Evolutionary conservation across 2,888 invertebrate genomes (phyloP), one percentile per base, ranked within the genome.

Genomic region (Cryptophagus acutangulus): DNA sequence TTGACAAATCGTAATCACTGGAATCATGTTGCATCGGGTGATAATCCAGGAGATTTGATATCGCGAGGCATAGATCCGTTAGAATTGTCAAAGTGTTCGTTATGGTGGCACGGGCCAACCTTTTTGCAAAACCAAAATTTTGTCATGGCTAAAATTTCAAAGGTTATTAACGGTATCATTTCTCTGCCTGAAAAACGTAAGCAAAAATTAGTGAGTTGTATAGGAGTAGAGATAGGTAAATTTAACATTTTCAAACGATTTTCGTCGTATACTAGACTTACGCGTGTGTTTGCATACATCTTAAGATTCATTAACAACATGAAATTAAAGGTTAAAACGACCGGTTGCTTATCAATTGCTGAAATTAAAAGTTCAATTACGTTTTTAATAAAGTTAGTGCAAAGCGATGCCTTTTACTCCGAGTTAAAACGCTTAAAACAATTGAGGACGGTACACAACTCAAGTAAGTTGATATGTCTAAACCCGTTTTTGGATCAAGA

Each of bases 31-130:
- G 6, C 3, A 13, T 36, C 51, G 13, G 14, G 33, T 5, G 44
- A 54, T 10, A 57, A 58, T 45, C 51, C 52, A 17, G 55, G 54
- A n/a, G 58, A 58, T 37, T 18, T 54, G 6, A 43, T 52, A 4
- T 49, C 54, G 5, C 41, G 56, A 5, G 52, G 56, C 9, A 28
- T 40, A 6, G 15, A 33, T 12, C 31, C 49, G 4, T 31, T 33
- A 26, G 17, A 41, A 15, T 18, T 52, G 17, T 26, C 28, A 12
- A 20, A 30, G 4, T 33, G 14, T 12, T 13, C 35, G 12, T 16
- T 51, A 24, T 51, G 52, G 52, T 54, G 48, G 48, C 24, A 45
- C 17, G 48, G 52, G n/a, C 48, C 53, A 14, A 24, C n/a, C n/a
- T n/a, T n/a, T n/a, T n/a, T n/a, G n/a, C n/a, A n/a, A n/a, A n/a